Evolutionary conservation across 2,888 invertebrate species (phyloP), one percentile per base, ranked within the genome.

Genomic region (Chesias legatella): DNA sequence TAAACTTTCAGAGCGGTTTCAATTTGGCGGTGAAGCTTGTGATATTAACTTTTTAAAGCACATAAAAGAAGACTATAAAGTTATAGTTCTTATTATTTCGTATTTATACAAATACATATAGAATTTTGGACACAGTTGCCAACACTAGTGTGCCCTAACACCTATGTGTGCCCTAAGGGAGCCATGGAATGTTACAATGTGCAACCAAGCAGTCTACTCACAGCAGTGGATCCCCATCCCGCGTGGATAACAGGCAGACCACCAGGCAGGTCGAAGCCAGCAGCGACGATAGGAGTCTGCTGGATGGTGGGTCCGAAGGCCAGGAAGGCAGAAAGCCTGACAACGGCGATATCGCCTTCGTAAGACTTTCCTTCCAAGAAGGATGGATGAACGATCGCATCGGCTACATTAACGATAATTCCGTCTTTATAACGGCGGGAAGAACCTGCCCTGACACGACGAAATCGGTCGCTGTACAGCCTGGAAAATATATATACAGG

Each of bases 221-320:
- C 78, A 43, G 54, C 1, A 30, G 58, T 65, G 0, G 53, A 28
- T 0, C 79, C 79, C 79, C 79, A 79, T 11, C 79, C 77, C 10
- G 67, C 75, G 21, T 67, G 64, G 0, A 57, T 49, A 0, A 76
- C 74, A 0, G 66, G 56, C 0, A 61, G 1, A 22, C 60, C 46
- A 29, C 66, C 67, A 0, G 71, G 71, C 0, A 75, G 13, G 0
- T 0, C 0, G 0, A 33, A 6, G 1, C 35, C 56, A 7, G 50
- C 59, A 1, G 48, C 1, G 0, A 61, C n/a, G 9, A 79, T 69
- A 1, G 53, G 13, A 0, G 27, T 55, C 6, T 39, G 61, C 40
- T 65, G 60, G 0, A 78, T 36, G 0, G 46, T 59, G 0, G 59
- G 42, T 2, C 54, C 51, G 40, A 57, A 72, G 0, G 21, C 17